Percentiles rank a stretch among this genome's conserved stretches.
Evolutionary conservation across 1,140 invertebrate species (phyloP).

Genomic region (Papilio xuthus): DNA sequence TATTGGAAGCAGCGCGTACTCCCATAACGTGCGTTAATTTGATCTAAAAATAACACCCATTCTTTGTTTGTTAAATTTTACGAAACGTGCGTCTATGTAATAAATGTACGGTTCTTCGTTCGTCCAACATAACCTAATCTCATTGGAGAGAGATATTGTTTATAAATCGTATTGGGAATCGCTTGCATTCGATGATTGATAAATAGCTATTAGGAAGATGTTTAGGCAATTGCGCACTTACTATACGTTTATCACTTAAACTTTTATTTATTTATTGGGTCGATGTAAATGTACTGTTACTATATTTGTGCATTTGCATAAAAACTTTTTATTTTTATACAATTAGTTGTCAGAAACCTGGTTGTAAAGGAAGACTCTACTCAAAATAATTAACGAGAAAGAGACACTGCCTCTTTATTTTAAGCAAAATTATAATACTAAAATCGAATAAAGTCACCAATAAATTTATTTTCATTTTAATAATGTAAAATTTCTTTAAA

Average conservation of each 20-base stretch:
- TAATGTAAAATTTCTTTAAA: conserved; percentile 13
- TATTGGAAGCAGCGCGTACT: conserved; percentile 64
- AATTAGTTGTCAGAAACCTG: not conserved
- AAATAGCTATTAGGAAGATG: conserved; percentile 16
- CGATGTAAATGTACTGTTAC: not conserved
- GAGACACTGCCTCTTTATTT: not conserved
- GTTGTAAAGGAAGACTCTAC: not conserved
- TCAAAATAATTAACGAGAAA: not conserved
- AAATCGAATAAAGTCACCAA: not conserved
- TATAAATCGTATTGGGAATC: not conserved
- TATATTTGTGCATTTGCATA: not conserved
- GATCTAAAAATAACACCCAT: conserved; percentile 77
- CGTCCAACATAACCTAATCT: conserved; percentile 40
- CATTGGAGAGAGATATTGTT: conserved; percentile 12
- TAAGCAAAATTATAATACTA: too few relatives aligned
- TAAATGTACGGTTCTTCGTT: conserved; percentile 57
- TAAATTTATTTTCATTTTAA: not conserved
- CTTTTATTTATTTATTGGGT: not conserved
- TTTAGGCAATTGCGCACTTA: not conserved
- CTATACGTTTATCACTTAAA: not conserved
- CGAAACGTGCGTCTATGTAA: conserved; percentile 70
- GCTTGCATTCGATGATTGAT: conserved; percentile 8
- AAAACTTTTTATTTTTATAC: not conserved
- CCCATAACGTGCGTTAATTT: conserved; percentile 79
- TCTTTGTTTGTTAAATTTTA: conserved; percentile 78